Base-by-base conservation (phyloP, 2,888 invertebrate species). In the Xestia sexstrigata region DNA sequence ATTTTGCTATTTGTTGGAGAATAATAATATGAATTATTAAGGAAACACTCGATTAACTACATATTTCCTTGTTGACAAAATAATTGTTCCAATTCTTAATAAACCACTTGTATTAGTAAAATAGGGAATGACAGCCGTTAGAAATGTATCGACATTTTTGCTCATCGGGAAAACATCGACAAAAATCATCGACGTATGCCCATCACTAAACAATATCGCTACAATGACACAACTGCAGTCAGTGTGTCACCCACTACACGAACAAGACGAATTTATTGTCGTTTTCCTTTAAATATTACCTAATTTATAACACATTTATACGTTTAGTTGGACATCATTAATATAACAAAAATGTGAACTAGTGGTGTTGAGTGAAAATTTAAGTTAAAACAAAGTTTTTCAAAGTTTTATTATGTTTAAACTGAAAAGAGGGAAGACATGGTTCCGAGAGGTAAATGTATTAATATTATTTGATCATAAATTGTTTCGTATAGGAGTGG, bases 391-490 rank as follows among this genome's bases (percentile, higher is more conserved):
- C 55, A 23, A 70, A 74, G 70, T 63, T 76, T 76, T 82, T 85
- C 76, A 76, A 75, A 82, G 76, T 79, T 79, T 86, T 88, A 82
- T 75, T 76, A 91, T 90, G 92, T 95, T 95, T 73, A 93, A 90
- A 82, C 84, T 95, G 84, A 93, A 90, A 81, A 87, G 95, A 79
- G 92, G 91, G n/a, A 95, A 94, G 87, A 96, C 96, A 72, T 96
- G 96, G 95, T 93, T 95, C 80, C 92, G 93, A 75, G 95, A 95
- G 95, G 95, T 95, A 92, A 83, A 83, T 66, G 30, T 47, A 79
- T 76, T 35, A 77, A 77, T 70, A 68, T 76, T 78, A 83, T 52
- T 76, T 74, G 49, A 67, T 52, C 7, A 49, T 45, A 47, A 23
- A 65, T 42, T 58, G 45, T 77, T n/a, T 70, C 26, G 15, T 67